These are phyloP conservation scores for Ochotona princeps DNA, from an alignment of 2,113 vertebrate species.

Conservation along the genomic window DNA sequence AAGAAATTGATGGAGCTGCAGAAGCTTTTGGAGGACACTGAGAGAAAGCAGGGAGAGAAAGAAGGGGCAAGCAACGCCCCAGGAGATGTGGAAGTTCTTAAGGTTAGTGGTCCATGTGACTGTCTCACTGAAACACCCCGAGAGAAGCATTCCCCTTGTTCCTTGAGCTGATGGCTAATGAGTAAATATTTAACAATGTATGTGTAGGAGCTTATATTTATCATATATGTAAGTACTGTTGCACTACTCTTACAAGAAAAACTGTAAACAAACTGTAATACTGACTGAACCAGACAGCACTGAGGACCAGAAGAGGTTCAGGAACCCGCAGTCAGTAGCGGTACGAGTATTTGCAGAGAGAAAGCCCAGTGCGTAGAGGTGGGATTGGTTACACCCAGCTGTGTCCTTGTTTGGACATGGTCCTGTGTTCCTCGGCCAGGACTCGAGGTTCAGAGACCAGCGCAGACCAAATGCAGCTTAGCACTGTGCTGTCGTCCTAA, in stretches of 20 bases:
- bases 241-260: not conserved
- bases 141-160: not conserved
- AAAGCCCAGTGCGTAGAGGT: not conserved
- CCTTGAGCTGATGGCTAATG: constrained; percentile 33
- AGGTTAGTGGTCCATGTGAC: constrained; percentile 53
- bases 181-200: not conserved
- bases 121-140: not conserved
- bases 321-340: not conserved
- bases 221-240: not conserved
- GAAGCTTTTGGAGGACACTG: constrained; percentile 87
- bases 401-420: not conserved
- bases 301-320: not conserved
- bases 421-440: not conserved
- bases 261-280: not conserved
- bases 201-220: too few species aligned
- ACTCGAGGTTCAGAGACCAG: not conserved
- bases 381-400: not conserved
- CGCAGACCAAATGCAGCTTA: not conserved
- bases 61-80: constrained; percentile 38
- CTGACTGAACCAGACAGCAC: too few species aligned
- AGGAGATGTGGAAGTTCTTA: constrained; percentile 28
- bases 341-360: not conserved
- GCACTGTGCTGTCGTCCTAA: not conserved
- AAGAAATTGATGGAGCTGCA: constrained; percentile 88
- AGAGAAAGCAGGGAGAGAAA: constrained; percentile 68